A percentile compares a stretch with the other conserved stretches of the same genome.
These are phyloP conservation scores for Bombyx mori DNA, from an alignment of 1,140 invertebrate species.

Conservation along the genomic window DNA sequence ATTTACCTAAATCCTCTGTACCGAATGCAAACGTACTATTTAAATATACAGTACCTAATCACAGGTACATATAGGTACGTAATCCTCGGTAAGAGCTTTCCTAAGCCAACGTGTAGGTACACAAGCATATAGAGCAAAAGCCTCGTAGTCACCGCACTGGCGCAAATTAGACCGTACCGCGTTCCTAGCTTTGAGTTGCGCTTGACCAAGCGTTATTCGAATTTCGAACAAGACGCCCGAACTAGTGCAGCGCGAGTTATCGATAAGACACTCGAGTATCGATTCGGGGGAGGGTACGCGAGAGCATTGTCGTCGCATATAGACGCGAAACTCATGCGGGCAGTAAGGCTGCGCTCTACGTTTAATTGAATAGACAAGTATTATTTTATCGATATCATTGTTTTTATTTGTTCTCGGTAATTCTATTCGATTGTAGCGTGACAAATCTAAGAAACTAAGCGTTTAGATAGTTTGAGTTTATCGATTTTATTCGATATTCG, in stretches of 20 bases:
- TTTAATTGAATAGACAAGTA: conserved; percentile 44
- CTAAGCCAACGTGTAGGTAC: neutral
- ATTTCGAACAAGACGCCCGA: conserved; percentile 53
- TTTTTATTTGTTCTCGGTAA: too few species aligned
- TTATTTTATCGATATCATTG: too few species aligned
- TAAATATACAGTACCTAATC: neutral
- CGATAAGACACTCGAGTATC: conserved; percentile 39
- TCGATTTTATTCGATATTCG: too few species aligned
- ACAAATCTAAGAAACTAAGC: too few species aligned
- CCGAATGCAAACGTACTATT: too few species aligned
- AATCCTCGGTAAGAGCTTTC: neutral
- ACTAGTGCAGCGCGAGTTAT: conserved; percentile 31
- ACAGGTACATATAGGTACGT: conserved; percentile 1
- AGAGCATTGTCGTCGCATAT: conserved; percentile 20
- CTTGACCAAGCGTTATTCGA: conserved; percentile 64
- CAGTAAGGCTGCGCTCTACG: conserved; percentile 32
- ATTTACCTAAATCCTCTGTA: too few species aligned
- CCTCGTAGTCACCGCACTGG: conserved; percentile 8
- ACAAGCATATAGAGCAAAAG: neutral
- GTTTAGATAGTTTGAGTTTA: too few species aligned
- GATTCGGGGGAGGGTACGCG: conserved; percentile 30
- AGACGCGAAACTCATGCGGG: conserved; percentile 48
- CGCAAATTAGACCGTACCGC: conserved; percentile 54
- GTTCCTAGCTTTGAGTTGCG: conserved; percentile 55
- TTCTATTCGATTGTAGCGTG: too few species aligned